Base-by-base conservation (phyloP, 2,797 vertebrate genomes). In the Clarias pachynema region DNA sequence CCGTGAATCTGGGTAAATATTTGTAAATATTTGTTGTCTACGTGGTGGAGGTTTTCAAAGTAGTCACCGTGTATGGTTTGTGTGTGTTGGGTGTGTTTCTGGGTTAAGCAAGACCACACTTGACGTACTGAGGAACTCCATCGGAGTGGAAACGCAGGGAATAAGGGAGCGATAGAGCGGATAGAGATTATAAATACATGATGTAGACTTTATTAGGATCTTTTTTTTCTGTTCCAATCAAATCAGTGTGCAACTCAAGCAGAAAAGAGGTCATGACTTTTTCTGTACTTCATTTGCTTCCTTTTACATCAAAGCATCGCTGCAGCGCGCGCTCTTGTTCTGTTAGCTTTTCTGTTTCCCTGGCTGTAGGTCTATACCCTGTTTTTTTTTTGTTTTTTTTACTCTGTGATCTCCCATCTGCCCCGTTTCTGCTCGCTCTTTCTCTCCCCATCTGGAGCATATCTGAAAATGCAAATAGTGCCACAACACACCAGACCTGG, bases 1-100 rank as follows among this genome's bases (percentile, higher is more conserved):
- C 89, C 88, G 63, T 83, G 87, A 40, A 86, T 90, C 89, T 92
- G 93, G 90, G 88, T 91, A 93, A 94, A 91, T 88, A 83, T 91
- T 89, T 89, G 87, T 91, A 93, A 94, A 91, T 89, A 81, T 91
- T 89, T 90, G 87, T 91, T 89, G 92, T 92, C 92, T 93, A 90
- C 83, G 87, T 91, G 89, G 86, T 87, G 66, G 82, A 65, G 77
- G 73, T 90, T 90, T 88, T 73, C 87, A 85, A 49, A 18, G 34
- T 63, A 79, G 91, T 91, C 91, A 92, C 92, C 92, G 91, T 92
- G 93, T 93, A 92, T 69, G 26, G 37, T 18, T 40, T 56, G 72
- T 26, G 12, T 74, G 40, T 72, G 37, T 73, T 84, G 92, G 81
- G 90, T 70, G 72, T 86, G 89, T 86, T 91, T 94, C 91, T 93